Percentiles rank a stretch among this genome's conserved stretches.
Evolutionary conservation across 2,113 vertebrate genomes (phyloP).

Genomic region (Pseudorhombus dupliciocellatus): DNA sequence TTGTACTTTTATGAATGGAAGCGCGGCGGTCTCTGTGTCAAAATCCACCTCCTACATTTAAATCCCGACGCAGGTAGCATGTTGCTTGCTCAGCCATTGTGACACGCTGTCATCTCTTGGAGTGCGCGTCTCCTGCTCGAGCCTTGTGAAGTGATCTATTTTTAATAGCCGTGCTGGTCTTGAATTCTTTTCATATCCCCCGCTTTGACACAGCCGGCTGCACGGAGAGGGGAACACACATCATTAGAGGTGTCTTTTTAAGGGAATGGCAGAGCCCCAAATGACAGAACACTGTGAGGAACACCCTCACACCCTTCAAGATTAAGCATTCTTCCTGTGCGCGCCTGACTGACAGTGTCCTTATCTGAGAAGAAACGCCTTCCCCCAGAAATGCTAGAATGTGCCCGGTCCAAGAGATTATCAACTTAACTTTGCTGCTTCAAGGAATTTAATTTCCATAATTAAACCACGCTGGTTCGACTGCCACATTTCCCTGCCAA

Average conservation of each 20-base stretch:
- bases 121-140: constrained; percentile 28
- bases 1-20: constrained; percentile 52
- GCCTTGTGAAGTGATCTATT: constrained; percentile 50
- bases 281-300: constrained; percentile 66
- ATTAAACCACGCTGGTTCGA: constrained; percentile 75
- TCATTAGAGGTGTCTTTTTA: constrained; percentile 69
- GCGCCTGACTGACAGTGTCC: constrained; percentile 67
- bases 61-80: constrained; percentile 47
- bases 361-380: constrained; percentile 71
- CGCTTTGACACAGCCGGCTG: constrained; percentile 57
- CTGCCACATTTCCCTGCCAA: constrained; percentile 59
- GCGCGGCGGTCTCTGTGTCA: constrained; percentile 25
- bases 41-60: constrained; percentile 44
- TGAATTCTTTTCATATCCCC: constrained; percentile 58
- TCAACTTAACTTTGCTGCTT: constrained; percentile 79
- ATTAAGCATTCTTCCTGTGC: constrained; percentile 59
- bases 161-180: constrained; percentile 46
- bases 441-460: constrained; percentile 81
- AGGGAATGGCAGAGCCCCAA: constrained; percentile 62
- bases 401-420: constrained; percentile 79
- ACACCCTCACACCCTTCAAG: constrained; percentile 60
- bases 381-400: constrained; percentile 71
- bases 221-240: constrained; percentile 53
- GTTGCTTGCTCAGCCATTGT: constrained; percentile 53
- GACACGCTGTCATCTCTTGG: constrained; percentile 55